Percentiles rank a stretch among this genome's conserved stretches.
These are phyloP conservation scores for Hormaphis cornu DNA, from an alignment of 1,140 invertebrate genomes.

Conservation along the genomic window DNA sequence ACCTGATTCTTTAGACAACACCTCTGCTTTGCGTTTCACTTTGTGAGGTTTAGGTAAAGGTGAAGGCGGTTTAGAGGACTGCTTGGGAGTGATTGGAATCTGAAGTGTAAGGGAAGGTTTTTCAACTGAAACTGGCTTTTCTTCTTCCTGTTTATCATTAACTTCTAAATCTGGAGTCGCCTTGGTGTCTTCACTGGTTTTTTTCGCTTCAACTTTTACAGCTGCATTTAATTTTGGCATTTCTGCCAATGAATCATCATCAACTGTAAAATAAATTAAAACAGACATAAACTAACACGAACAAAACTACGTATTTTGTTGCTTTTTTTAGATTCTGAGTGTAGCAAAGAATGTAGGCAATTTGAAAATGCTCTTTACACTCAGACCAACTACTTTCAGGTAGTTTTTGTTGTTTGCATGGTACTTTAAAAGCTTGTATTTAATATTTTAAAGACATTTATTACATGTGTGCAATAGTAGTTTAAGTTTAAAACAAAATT, in stretches of 20 bases:
- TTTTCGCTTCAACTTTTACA: not conserved
- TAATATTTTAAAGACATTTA: no score
- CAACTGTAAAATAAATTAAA: slow-evolving; percentile 2
- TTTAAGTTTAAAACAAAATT: no score
- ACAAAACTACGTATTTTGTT: not conserved
- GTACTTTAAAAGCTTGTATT: no score
- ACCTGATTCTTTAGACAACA: slow-evolving; percentile 68
- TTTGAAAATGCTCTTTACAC: no score
- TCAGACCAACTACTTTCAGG: no score
- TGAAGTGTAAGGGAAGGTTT: not conserved
- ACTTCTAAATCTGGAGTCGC: slow-evolving; percentile 44
- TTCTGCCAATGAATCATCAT: slow-evolving; percentile 19
- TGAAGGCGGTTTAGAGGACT: slow-evolving; percentile 22
- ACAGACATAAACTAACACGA: not conserved
- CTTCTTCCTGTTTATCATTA: slow-evolving; percentile 45
- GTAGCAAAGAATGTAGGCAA: no score
- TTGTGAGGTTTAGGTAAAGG: slow-evolving; percentile 43
- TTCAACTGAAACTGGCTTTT: slow-evolving; percentile 20
- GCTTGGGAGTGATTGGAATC: not conserved
- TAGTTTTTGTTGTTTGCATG: no score
- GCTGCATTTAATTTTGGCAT: slow-evolving; percentile 26
- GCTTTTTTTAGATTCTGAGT: no score
- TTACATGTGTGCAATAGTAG: no score
- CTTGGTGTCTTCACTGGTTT: slow-evolving; percentile 19
- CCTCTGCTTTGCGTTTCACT: slow-evolving; percentile 73